A percentile compares a stretch with the other conserved stretches of the same genome.
phyloP scores from a whole-genome alignment of 1,140 invertebrate genomes.

The Armadillidium nasatum region DNA sequence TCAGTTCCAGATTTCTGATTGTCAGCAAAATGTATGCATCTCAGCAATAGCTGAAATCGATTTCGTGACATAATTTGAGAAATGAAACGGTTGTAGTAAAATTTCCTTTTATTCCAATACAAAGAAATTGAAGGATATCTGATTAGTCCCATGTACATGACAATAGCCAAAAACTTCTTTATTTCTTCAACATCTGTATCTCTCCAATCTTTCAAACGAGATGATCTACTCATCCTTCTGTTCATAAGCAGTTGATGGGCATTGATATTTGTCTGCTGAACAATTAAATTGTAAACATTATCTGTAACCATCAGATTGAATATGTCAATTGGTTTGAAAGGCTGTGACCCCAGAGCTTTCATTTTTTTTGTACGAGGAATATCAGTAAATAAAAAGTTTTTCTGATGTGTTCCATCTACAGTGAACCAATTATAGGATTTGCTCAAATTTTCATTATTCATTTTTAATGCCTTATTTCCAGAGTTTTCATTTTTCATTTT shows the following conservation, averaged over 20 bases:
- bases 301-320: constrained; percentile 26
- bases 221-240: constrained; percentile 2
- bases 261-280: constrained; percentile 23
- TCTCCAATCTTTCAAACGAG: constrained; percentile 18
- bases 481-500: no score
- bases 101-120: constrained; percentile 29
- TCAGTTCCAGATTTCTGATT: background rate
- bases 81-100: background rate
- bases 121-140: background rate
- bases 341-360: background rate
- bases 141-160: constrained; percentile 26
- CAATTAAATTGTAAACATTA: constrained; percentile 25
- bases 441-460: no score
- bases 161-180: constrained; percentile 29
- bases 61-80: background rate
- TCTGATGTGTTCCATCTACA: background rate
- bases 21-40: background rate
- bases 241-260: constrained; percentile 19
- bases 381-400: background rate
- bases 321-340: constrained; percentile 21
- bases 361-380: background rate
- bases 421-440: background rate
- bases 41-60: background rate
- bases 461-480: background rate
- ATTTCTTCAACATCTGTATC: constrained; percentile 29